A percentile compares a stretch with the other conserved stretches of the same genome.
Conservation (phyloP, 2,888 invertebrate genomes). For the Syritta pipiens region DNA sequence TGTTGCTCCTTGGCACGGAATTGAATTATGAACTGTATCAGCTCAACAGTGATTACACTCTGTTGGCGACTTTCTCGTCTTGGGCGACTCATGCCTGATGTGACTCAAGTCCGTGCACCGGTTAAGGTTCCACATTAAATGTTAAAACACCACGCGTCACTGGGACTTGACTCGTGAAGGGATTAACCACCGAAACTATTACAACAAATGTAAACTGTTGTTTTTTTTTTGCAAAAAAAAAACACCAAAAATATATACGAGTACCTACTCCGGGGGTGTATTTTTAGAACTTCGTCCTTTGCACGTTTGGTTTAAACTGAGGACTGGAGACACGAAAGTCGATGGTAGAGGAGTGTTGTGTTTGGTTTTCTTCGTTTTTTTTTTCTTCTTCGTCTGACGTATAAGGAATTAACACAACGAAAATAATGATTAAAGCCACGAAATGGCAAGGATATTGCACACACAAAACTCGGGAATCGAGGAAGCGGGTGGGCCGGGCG, state of each 20-base stretch:
- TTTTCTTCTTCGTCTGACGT: constrained; percentile 16
- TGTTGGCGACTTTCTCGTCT: constrained; percentile 76
- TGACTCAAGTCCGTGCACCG: constrained; percentile 20
- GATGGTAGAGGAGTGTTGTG: constrained; percentile 65
- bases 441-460: constrained; percentile 64
- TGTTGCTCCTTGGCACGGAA: constrained; percentile 77
- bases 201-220: constrained; percentile 2
- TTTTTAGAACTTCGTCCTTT: constrained; percentile 70
- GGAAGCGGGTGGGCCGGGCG: background rate
- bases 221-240: background rate
- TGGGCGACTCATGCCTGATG: constrained; percentile 75
- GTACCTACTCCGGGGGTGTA: constrained; percentile 19
- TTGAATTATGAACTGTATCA: constrained; percentile 79
- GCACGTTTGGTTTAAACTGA: constrained; percentile 76
- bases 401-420: constrained; percentile 54
- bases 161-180: background rate
- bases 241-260: too few relatives aligned
- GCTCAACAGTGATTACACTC: constrained; percentile 78
- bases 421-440: constrained; percentile 60
- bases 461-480: constrained; percentile 14
- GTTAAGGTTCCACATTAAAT: constrained; percentile 11
- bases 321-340: constrained; percentile 70
- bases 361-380: constrained; percentile 15
- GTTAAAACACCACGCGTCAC: constrained; percentile 17
- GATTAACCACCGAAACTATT: constrained; percentile 15